Conservation (phyloP, 2,113 vertebrate species). For the Notechis scutatus region DNA sequence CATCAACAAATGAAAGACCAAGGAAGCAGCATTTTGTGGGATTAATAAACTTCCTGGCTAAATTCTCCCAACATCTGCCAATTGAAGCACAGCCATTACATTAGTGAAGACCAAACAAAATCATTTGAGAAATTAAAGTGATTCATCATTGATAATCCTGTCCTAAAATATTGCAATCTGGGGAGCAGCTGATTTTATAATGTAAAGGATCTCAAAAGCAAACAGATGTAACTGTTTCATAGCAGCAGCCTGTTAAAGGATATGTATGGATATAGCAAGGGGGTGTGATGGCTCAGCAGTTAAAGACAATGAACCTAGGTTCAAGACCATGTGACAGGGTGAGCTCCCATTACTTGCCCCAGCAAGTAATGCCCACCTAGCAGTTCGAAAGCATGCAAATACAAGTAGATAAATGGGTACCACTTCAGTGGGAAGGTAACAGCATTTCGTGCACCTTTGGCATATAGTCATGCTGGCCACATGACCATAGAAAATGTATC, state of each 20-base stretch:
- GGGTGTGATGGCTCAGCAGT: not conserved
- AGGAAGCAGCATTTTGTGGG: not conserved
- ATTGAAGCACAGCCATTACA: not conserved
- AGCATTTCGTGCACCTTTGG: not conserved
- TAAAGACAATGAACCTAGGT: not conserved
- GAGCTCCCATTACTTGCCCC: not conserved
- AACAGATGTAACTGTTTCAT: not conserved
- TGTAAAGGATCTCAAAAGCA: not conserved
- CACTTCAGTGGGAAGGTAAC: not conserved
- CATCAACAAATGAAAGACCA: not conserved
- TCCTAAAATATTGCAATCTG: not conserved
- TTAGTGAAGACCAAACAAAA: not conserved
- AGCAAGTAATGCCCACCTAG: not conserved
- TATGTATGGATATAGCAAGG: too few relatives aligned
- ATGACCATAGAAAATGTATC: too few relatives aligned
- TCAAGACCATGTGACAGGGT: not conserved
- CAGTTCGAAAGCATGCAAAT: not conserved
- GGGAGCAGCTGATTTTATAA: not conserved
- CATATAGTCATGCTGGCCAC: not conserved
- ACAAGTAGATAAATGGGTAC: not conserved
- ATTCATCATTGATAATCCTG: not conserved
- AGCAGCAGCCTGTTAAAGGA: not conserved
- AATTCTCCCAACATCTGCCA: not conserved
- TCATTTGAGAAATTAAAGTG: not conserved
- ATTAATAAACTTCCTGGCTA: not conserved